Base-by-base conservation (phyloP, 2,113 vertebrate genomes). In the Balaeniceps rex region DNA sequence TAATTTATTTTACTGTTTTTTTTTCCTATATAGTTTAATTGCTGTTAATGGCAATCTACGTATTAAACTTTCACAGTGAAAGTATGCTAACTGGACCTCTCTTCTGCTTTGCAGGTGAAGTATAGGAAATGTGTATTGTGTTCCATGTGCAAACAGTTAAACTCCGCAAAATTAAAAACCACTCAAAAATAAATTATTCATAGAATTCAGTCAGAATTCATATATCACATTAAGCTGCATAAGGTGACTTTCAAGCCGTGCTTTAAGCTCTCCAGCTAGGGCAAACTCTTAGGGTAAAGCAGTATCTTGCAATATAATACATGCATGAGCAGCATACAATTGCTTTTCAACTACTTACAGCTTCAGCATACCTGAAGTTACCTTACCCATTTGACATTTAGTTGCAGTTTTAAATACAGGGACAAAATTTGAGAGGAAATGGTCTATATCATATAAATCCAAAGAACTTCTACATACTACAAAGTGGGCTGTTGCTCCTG, bases 151-250 rank as follows among this genome's bases (percentile, higher is more conserved):
- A 81, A 68, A 29, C 68, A 71, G 72, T 70, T 78, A 38, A 92
- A 96, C 52, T 75, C 65, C 36, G 29, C 38, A 91, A 79, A 91
- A 91, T 93, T 96, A 93, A 94, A 95, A 95, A 28, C 33, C 84
- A 76, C 84, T 91, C 38, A 19, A 78, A 97, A 60, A 49, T 91
- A 65, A 94, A 94, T 86, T 88, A 92, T 95, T 95, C 77, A 94
- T 72, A 52, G n/a, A 82, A 72, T 90, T 88, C 88, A 76, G 83
- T 93, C 86, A 84, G 80, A 95, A 87, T 95, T 94, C 81, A 92
- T 93, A 64, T 61, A 68, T 92, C 88, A 52, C n/a, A 46, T 82
- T 72, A 92, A 88, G 57, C 26, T 93, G 47, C 40, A 26, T 52
- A 78, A 92, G 52, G 49, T 92, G 91, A 94, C 81, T 89, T 94